Conservation (phyloP, 2,113 vertebrate species). For the Pholis gunnellus region DNA sequence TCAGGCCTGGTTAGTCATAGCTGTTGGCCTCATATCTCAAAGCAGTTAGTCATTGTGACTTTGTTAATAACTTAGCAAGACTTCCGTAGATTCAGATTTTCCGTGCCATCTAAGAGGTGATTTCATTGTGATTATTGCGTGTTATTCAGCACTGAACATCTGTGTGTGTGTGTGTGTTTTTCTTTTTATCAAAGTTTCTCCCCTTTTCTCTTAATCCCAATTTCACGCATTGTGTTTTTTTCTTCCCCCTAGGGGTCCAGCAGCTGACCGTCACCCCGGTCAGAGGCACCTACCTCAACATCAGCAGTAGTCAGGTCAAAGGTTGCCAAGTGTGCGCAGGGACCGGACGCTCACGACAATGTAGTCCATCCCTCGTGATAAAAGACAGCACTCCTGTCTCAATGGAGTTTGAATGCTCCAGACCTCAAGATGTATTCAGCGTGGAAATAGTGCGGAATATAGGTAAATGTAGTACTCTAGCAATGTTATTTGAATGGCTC, state of each 20-base stretch:
- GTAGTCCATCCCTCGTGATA: constrained; percentile 35
- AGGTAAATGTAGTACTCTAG: constrained; percentile 51
- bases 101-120: too few species aligned
- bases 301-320: constrained; percentile 44
- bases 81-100: too few species aligned
- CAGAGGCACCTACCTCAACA: constrained; percentile 48
- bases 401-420: constrained; percentile 70
- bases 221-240: neutral
- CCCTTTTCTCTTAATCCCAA: neutral
- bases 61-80: neutral
- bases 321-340: constrained; percentile 68
- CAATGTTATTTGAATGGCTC: neutral
- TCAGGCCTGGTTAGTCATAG: constrained; percentile 50
- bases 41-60: constrained; percentile 7
- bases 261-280: constrained; percentile 52
- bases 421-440: constrained; percentile 68
- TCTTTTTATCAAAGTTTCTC: neutral
- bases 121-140: neutral
- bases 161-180: too few species aligned
- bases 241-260: constrained; percentile 44
- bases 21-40: constrained; percentile 4
- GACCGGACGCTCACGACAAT: neutral
- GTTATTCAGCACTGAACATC: neutral
- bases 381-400: neutral
- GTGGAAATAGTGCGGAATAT: constrained; percentile 69